phyloP scores from a whole-genome alignment of 2,113 vertebrate genomes.

The Salvelinus namaycush region DNA sequence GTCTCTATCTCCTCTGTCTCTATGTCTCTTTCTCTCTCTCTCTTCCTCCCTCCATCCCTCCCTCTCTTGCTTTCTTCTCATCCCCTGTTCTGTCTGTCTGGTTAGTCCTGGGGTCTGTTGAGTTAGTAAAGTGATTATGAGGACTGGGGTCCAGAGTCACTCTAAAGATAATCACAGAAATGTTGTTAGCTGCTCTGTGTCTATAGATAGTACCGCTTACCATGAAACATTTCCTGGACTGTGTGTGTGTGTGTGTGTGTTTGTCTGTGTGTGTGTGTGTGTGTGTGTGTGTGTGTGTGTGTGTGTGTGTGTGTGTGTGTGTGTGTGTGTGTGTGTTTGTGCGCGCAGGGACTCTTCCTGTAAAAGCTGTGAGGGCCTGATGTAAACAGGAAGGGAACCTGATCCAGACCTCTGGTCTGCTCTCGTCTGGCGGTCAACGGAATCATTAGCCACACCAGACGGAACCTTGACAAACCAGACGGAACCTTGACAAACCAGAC shows the following conservation, averaged over 20 bases:
- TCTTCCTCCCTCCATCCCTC: too few relatives aligned
- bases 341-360: constrained; percentile 73
- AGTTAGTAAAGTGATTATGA: constrained; percentile 74
- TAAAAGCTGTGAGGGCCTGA: constrained; percentile 72
- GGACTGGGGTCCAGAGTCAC: constrained; percentile 73
- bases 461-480: too few relatives aligned
- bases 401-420: constrained; percentile 69
- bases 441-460: constrained; percentile 71
- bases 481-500: too few relatives aligned
- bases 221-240: constrained; percentile 78
- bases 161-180: constrained; percentile 81
- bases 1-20: too few relatives aligned
- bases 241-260: too few relatives aligned
- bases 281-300: constrained; percentile 23
- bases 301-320: neutral
- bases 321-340: too few relatives aligned
- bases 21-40: too few relatives aligned
- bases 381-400: constrained; percentile 82
- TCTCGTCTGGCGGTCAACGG: constrained; percentile 65
- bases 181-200: constrained; percentile 73
- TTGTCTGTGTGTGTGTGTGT: neutral
- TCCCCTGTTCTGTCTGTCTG: constrained; percentile 9
- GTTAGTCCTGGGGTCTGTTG: constrained; percentile 50
- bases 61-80: neutral
- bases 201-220: constrained; percentile 63